Evolutionary conservation across 2,888 invertebrate species (phyloP).

Genomic region (Asteroscopus sphinx): DNA sequence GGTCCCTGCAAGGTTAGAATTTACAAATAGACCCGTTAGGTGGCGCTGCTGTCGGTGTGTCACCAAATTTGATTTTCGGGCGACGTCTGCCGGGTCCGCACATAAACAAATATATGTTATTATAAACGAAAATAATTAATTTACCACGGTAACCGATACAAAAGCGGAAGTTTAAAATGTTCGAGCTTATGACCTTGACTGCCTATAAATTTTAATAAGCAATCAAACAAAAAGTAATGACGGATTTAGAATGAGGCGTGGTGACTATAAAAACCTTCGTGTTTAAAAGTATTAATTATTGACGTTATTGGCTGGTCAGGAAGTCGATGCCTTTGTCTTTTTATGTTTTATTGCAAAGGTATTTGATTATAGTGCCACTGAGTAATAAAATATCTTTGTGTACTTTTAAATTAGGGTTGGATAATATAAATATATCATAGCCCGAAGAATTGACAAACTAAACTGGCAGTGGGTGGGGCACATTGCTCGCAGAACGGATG

Average conservation of each 20-base stretch:
- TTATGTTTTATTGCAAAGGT: conserved; percentile 28
- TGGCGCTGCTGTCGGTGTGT: too few relatives aligned
- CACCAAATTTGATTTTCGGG: too few relatives aligned
- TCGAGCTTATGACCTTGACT: conserved; percentile 41
- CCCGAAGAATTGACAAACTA: too few relatives aligned
- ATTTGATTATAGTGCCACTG: conserved; percentile 26
- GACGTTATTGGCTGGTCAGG: conserved; percentile 42
- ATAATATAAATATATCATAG: too few relatives aligned
- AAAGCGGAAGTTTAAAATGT: conserved; percentile 54
- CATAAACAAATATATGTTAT: conserved; percentile 31
- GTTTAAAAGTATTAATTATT: conserved; percentile 48
- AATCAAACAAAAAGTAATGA: conserved; percentile 38
- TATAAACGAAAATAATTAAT: conserved; percentile 52
- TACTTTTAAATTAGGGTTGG: conserved; percentile 5
- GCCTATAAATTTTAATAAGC: conserved; percentile 27
- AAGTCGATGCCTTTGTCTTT: conserved; percentile 36
- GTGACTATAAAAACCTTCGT: conserved; percentile 44
- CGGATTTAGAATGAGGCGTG: conserved; percentile 43
- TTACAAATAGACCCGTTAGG: too few relatives aligned
- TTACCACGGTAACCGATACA: conserved; percentile 33
- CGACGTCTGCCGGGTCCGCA: too few relatives aligned
- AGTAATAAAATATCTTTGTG: conserved; percentile 16
- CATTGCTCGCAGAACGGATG: too few relatives aligned
- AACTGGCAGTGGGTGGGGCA: too few relatives aligned
- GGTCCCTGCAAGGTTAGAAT: too few relatives aligned